phyloP scores from a whole-genome alignment of 2,113 vertebrate species.

The Notarius quadriscutis region DNA sequence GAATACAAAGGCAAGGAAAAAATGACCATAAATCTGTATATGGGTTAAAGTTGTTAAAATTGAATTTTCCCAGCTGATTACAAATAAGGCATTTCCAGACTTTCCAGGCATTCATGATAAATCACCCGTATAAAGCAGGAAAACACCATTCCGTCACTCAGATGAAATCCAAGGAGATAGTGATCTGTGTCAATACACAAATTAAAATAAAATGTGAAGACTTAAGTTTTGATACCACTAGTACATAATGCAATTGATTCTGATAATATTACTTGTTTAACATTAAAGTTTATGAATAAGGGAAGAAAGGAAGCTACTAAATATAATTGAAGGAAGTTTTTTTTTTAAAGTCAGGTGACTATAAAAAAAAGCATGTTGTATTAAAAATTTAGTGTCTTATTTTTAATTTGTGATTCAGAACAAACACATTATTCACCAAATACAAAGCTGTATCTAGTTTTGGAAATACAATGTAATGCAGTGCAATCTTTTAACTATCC shows the following conservation, averaged over 20 bases:
- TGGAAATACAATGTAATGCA: neutral
- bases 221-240: constrained; percentile 74
- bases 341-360: neutral
- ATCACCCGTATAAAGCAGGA: constrained; percentile 61
- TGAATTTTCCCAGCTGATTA: constrained; percentile 79
- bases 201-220: constrained; percentile 79
- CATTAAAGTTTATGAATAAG: constrained; percentile 62
- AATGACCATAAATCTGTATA: constrained; percentile 62
- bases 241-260: constrained; percentile 77
- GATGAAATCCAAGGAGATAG: constrained; percentile 80
- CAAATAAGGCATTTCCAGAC: constrained; percentile 77
- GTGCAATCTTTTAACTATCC: neutral
- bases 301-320: constrained; percentile 55
- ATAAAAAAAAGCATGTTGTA: constrained; percentile 14
- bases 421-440: neutral
- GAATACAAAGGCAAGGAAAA: constrained; percentile 60
- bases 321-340: constrained; percentile 56
- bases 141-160: constrained; percentile 75
- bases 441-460: neutral
- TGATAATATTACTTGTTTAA: constrained; percentile 72
- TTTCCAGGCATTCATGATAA: constrained; percentile 73
- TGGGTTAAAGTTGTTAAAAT: constrained; percentile 69
- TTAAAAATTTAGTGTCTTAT: constrained; percentile 38
- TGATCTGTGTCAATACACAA: constrained; percentile 83
- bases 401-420: neutral